Evolutionary conservation across 2,113 vertebrate species (phyloP).

Genomic region (Aegotheles bennettii): DNA sequence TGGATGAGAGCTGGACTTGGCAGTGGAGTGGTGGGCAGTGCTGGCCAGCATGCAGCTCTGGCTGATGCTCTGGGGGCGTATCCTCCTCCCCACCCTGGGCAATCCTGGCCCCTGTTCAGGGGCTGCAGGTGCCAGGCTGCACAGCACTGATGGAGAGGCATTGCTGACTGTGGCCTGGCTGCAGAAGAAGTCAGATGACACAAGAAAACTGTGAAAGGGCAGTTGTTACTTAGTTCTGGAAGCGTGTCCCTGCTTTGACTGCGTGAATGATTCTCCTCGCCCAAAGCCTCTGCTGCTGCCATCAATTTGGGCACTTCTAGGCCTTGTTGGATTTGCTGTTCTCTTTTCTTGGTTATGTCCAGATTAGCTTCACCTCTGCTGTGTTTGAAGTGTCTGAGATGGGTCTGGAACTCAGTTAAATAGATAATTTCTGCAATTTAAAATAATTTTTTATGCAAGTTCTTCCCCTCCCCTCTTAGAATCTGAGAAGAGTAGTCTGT

Average conservation of each 20-base stretch:
- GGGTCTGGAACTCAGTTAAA: background rate
- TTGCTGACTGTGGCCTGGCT: background rate
- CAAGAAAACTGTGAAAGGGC: background rate
- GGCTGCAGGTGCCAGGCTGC: background rate
- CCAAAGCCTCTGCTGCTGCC: background rate
- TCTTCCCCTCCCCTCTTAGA: too few relatives aligned
- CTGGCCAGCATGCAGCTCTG: background rate
- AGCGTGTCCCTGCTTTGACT: background rate
- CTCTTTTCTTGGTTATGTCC: background rate
- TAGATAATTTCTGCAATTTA: background rate
- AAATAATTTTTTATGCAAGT: background rate
- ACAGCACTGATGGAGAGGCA: background rate
- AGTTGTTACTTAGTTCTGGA: background rate
- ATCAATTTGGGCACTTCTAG: background rate
- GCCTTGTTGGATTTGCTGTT: background rate
- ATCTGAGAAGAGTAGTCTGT: background rate
- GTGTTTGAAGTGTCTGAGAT: background rate
- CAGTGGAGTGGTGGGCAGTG: rapidly evolving
- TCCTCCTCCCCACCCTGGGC: background rate
- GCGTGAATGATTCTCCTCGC: background rate
- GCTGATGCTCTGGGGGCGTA: rapidly evolving
- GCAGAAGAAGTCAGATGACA: background rate
- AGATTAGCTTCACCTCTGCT: background rate
- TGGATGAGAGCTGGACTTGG: background rate
- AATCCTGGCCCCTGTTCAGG: background rate